phyloP scores from a whole-genome alignment of 2,888 invertebrate species.

The Cremastinae sp. region DNA sequence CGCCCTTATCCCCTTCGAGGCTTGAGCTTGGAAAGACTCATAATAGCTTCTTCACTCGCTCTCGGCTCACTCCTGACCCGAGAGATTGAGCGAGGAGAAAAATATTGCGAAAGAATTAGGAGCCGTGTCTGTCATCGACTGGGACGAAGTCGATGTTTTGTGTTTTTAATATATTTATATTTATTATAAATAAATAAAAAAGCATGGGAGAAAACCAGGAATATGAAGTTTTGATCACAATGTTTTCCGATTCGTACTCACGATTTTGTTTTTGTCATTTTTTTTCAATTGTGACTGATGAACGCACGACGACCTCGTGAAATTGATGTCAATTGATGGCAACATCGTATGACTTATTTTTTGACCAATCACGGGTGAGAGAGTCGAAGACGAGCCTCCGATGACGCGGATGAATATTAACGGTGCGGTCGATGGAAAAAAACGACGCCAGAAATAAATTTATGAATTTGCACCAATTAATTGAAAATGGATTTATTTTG shows the following conservation, averaged over 20 bases:
- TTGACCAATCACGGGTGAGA: slow-evolving; percentile 60
- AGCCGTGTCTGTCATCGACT: too few relatives aligned
- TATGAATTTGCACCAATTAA: too few relatives aligned
- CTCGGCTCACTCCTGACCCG: slow-evolving; percentile 5
- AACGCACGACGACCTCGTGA: slow-evolving; percentile 55
- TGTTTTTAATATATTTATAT: too few relatives aligned
- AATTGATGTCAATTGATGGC: slow-evolving; percentile 66
- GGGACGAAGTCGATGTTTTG: too few relatives aligned
- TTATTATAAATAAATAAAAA: too few relatives aligned
- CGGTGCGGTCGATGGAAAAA: background rate
- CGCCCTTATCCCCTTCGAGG: slow-evolving; percentile 58
- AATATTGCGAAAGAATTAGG: slow-evolving; percentile 4
- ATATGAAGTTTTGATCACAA: slow-evolving; percentile 6
- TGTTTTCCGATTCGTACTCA: background rate
- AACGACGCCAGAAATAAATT: slow-evolving; percentile 19
- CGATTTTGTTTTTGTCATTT: slow-evolving; percentile 23
- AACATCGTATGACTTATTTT: slow-evolving; percentile 63
- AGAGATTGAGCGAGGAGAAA: background rate
- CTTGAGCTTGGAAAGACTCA: slow-evolving; percentile 58
- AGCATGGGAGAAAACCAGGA: too few relatives aligned
- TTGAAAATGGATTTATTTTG: too few relatives aligned
- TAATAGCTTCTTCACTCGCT: slow-evolving; percentile 57
- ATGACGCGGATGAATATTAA: slow-evolving; percentile 21
- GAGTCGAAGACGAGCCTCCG: slow-evolving; percentile 63
- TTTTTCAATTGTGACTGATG: slow-evolving; percentile 54